phyloP scores from a whole-genome alignment of 2,888 invertebrate genomes.

The Parascotia fuliginaria region DNA sequence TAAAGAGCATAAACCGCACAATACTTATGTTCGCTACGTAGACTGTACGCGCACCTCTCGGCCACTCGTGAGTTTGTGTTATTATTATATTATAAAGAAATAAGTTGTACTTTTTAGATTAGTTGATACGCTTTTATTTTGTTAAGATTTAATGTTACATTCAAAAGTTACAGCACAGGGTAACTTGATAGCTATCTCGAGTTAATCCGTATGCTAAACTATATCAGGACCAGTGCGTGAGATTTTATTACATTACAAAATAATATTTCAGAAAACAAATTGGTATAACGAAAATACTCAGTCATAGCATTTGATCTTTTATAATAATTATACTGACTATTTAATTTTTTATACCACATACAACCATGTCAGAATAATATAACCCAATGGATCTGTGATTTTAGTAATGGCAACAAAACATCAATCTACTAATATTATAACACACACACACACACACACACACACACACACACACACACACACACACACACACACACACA shows the following conservation, averaged over 20 bases:
- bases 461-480: no score
- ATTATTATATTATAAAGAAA: slow-evolving; percentile 50
- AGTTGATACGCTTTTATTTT: slow-evolving; percentile 58
- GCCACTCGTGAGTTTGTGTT: slow-evolving; percentile 53
- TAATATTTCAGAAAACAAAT: slow-evolving; percentile 25
- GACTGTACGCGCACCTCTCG: slow-evolving; percentile 45
- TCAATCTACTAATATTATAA: not conserved
- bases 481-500: no score
- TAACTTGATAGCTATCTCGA: slow-evolving; percentile 46
- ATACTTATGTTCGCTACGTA: slow-evolving; percentile 30
- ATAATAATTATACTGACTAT: slow-evolving; percentile 13
- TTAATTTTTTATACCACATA: slow-evolving; percentile 14
- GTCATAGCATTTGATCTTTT: slow-evolving; percentile 32
- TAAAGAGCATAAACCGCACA: slow-evolving; percentile 35
- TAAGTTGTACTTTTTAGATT: slow-evolving; percentile 58
- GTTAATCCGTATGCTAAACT: slow-evolving; percentile 23
- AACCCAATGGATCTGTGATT: slow-evolving; percentile 7
- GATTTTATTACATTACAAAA: slow-evolving; percentile 21
- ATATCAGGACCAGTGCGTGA: slow-evolving; percentile 46
- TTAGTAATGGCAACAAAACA: slow-evolving; percentile 6
- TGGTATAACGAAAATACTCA: slow-evolving; percentile 44
- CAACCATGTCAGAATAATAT: slow-evolving; percentile 13
- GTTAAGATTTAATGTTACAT: slow-evolving; percentile 40
- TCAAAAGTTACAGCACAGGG: slow-evolving; percentile 57
- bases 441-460: no score